Evolutionary conservation across 2,113 vertebrate species (phyloP).

Genomic region (Bubo blakistoni): DNA sequence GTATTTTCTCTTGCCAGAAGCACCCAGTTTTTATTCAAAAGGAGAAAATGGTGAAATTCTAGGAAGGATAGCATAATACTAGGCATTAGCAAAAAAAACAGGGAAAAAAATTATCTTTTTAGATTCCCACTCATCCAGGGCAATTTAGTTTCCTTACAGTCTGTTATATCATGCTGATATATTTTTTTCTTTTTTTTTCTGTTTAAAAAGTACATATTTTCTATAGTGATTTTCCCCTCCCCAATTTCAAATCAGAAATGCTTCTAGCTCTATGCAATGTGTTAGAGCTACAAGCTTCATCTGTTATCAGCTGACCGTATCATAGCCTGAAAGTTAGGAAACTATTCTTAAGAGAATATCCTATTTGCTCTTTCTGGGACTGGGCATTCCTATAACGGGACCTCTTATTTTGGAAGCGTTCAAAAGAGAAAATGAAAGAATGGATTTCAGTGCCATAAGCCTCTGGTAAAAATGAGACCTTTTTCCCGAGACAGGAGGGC

Average conservation of each 20-base stretch:
- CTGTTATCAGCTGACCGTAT: neutral
- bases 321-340: neutral
- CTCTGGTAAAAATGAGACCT: neutral
- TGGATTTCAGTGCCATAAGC: neutral
- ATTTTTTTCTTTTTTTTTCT: neutral
- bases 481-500: neutral
- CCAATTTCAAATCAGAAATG: neutral
- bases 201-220: neutral
- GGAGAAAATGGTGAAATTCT: neutral
- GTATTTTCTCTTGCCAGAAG: neutral
- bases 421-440: neutral
- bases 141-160: neutral
- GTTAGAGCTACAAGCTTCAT: neutral
- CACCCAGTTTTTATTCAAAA: rapidly evolving
- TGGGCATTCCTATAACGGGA: neutral
- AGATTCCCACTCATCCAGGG: neutral
- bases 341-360: neutral
- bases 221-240: neutral
- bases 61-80: neutral
- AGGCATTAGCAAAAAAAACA: neutral
- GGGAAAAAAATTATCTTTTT: neutral
- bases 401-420: neutral
- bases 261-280: neutral
- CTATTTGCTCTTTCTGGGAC: neutral
- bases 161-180: neutral